Conservation (phyloP, 2,888 invertebrate genomes). For the Rotaria magnacalcarata region DNA sequence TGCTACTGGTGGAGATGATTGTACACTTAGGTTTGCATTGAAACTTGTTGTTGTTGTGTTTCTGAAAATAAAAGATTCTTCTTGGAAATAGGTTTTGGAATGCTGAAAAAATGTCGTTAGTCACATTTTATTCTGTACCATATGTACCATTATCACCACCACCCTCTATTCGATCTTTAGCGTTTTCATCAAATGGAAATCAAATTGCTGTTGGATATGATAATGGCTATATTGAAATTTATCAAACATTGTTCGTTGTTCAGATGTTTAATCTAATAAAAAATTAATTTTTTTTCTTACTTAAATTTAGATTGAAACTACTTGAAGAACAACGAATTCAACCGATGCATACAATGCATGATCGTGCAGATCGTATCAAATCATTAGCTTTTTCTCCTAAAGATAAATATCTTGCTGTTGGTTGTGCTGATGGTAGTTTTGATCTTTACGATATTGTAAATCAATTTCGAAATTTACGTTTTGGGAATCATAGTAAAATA, state of each 20-base stretch:
- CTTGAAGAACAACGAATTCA: not conserved
- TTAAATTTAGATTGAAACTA: not conserved
- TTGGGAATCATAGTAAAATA: not conserved
- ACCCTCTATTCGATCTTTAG: slow-evolving; percentile 52
- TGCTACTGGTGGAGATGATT: slow-evolving; percentile 58
- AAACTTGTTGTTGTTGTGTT: not conserved
- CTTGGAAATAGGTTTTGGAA: not conserved
- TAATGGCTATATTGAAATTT: slow-evolving; percentile 56
- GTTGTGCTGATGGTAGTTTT: slow-evolving; percentile 55
- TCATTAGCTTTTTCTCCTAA: slow-evolving; percentile 56
- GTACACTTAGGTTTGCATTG: not conserved
- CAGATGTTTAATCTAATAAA: not conserved
- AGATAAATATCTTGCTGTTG: slow-evolving; percentile 59
- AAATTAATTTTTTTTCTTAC: not conserved
- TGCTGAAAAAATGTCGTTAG: not conserved
- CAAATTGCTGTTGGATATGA: slow-evolving; percentile 56
- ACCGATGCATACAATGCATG: not conserved
- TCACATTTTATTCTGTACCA: not conserved
- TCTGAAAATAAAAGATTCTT: not conserved
- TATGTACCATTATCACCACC: not conserved
- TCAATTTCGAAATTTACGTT: not conserved
- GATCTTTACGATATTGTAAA: slow-evolving; percentile 13
- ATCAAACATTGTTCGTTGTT: not conserved
- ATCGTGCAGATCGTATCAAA: not conserved
- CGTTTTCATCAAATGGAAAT: slow-evolving; percentile 56